Conservation (phyloP, 53 echinoderm and acorn worm species). For the Luidia sarsii region DNA sequence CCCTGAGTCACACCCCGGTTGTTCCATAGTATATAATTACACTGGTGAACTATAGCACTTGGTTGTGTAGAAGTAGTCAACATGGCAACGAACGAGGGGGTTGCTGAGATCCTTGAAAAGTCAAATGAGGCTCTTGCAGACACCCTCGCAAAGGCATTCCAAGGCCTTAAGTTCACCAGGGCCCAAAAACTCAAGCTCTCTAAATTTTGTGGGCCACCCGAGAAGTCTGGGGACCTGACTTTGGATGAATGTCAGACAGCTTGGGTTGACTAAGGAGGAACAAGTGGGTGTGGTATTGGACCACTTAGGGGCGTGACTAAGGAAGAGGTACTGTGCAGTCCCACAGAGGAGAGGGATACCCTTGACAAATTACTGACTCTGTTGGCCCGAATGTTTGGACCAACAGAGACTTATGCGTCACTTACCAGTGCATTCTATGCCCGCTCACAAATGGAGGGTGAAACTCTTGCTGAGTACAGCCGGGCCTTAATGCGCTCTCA, state of each 20-base stretch:
- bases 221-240: conserved; percentile 2
- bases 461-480: conserved; percentile 30
- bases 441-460: conserved; percentile 9
- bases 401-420: background rate
- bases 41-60: too few relatives aligned
- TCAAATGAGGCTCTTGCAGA: conserved; percentile 28
- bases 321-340: conserved; percentile 22
- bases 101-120: conserved; percentile 22
- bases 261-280: conserved; percentile 8
- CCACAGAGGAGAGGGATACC: background rate
- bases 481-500: conserved; percentile 19
- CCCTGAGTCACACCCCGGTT: too few relatives aligned
- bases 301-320: conserved; percentile 28
- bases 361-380: background rate
- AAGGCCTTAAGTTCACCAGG: conserved; percentile 21
- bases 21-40: too few relatives aligned
- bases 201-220: conserved; percentile 38
- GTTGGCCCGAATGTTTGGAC: conserved; percentile 1
- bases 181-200: conserved; percentile 12
- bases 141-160: conserved; percentile 17
- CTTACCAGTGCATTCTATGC: conserved; percentile 13
- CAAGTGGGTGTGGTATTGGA: conserved; percentile 5
- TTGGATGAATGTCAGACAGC: conserved; percentile 4
- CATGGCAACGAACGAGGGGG: conserved; percentile 9
- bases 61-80: too few relatives aligned